These are phyloP conservation scores for Amphipyra berbera DNA, from an alignment of 2,888 invertebrate species.

Conservation along the genomic window DNA sequence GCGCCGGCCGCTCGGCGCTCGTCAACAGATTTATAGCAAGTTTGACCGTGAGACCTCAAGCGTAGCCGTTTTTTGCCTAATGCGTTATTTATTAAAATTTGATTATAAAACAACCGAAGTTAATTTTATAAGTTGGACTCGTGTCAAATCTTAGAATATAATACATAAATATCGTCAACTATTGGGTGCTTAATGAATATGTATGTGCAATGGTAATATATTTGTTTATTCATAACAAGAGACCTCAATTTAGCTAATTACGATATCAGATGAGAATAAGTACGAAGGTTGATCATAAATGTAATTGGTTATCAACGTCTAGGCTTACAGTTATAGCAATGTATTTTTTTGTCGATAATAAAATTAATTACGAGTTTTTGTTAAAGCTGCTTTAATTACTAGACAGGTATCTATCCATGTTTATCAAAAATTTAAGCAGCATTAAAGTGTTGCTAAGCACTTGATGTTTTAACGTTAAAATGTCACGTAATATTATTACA, in stretches of 20 bases:
- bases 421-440: constrained; percentile 1
- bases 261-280: constrained; percentile 64
- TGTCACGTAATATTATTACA: constrained; percentile 72
- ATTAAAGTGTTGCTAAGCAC: constrained; percentile 33
- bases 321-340: constrained; percentile 30
- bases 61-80: constrained; percentile 86
- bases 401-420: not conserved
- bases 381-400: constrained; percentile 25
- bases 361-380: constrained; percentile 33
- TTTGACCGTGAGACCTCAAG: constrained; percentile 88
- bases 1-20: constrained; percentile 57
- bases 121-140: constrained; percentile 76
- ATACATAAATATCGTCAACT: constrained; percentile 74
- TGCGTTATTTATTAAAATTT: constrained; percentile 88
- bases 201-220: constrained; percentile 66
- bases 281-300: constrained; percentile 59
- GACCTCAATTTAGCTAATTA: constrained; percentile 74
- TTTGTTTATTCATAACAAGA: constrained; percentile 73
- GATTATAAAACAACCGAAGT: constrained; percentile 81
- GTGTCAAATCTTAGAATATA: constrained; percentile 76
- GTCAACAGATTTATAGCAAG: constrained; percentile 86
- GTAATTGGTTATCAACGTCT: constrained; percentile 41
- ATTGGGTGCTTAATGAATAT: constrained; percentile 77
- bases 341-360: constrained; percentile 24
- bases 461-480: constrained; percentile 57